Conservation (phyloP, 2,113 vertebrate species). For the Benitochromis conjunctus region DNA sequence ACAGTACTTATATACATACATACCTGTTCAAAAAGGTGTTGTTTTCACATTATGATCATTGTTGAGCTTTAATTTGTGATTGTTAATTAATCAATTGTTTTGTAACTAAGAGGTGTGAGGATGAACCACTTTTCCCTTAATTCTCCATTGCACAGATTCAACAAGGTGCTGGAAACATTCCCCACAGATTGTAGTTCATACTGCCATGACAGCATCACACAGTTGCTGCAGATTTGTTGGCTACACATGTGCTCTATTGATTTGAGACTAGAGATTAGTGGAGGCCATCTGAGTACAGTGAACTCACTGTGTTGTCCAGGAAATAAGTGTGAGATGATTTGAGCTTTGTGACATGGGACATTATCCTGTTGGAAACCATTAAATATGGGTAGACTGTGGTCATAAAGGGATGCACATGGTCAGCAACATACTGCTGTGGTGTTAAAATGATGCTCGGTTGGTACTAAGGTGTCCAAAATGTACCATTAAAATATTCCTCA, state of each 20-base stretch:
- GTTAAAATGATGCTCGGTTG: not conserved
- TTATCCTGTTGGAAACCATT: not conserved
- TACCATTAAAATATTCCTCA: not conserved
- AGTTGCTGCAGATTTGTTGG: not conserved
- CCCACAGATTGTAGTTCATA: not conserved
- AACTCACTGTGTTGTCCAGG: not conserved
- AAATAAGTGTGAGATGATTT: not conserved
- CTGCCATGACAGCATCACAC: not conserved
- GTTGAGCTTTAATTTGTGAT: not conserved
- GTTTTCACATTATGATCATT: not conserved
- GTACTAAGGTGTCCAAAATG: not conserved
- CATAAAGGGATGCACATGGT: not conserved
- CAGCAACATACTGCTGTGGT: not conserved
- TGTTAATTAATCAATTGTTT: not conserved
- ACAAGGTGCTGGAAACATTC: not conserved
- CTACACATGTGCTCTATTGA: not conserved
- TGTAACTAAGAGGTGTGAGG: not conserved
- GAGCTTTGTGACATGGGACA: not conserved
- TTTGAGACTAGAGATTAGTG: not conserved
- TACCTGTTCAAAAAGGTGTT: not conserved
- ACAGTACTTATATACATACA: not conserved
- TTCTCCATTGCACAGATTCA: not conserved
- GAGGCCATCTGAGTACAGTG: not conserved
- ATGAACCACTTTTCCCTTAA: not conserved
- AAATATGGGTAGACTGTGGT: not conserved